A percentile compares a stretch with the other conserved stretches of the same genome.
Evolutionary conservation across 2,113 vertebrate genomes (phyloP).

Genomic region (Erythrocercus mccallii): DNA sequence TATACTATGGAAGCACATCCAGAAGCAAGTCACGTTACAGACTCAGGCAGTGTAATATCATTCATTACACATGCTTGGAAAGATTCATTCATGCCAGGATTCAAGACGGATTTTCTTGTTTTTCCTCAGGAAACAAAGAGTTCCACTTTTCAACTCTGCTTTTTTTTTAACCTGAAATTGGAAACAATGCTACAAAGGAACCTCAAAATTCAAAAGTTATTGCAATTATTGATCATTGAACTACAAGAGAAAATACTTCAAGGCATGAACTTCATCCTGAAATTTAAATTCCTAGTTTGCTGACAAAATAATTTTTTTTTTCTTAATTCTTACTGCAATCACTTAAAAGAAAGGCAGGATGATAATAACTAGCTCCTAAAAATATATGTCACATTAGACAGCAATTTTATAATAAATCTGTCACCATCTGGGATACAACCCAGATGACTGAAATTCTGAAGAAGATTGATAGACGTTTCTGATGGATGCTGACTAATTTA

Average conservation of each 20-base stretch:
- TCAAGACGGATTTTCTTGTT: neutral
- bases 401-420: neutral
- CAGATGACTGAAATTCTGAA: neutral
- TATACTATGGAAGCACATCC: neutral
- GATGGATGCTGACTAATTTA: too few species aligned
- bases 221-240: neutral
- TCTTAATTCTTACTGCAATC: neutral
- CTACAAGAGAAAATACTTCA: neutral
- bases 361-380: neutral
- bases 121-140: neutral
- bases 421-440: neutral
- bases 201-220: neutral
- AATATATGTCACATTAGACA: neutral
- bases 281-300: neutral
- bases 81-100: slow-evolving; percentile 13
- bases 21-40: neutral
- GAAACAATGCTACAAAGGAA: neutral
- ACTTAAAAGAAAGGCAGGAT: neutral
- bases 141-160: neutral
- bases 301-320: neutral
- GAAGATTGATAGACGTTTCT: neutral
- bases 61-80: slow-evolving; percentile 14
- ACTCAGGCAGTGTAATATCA: neutral
- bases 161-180: neutral
- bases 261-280: neutral